Conservation (phyloP, 1,140 invertebrate genomes). For the Manduca sexta region DNA sequence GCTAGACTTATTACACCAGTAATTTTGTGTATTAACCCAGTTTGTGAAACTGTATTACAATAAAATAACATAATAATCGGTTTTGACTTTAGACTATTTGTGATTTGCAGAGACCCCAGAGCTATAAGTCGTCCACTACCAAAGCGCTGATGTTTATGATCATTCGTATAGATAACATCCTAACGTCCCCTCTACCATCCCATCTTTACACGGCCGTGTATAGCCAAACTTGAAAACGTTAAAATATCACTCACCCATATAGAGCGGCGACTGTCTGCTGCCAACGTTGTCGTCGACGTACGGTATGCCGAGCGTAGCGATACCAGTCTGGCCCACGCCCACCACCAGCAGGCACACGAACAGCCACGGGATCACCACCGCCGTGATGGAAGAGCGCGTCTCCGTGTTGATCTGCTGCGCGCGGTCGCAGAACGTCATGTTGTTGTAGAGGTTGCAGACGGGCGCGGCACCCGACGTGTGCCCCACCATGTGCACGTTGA, state of each 20-base stretch:
- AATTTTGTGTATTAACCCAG: too few species aligned
- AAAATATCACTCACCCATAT: constrained; percentile 83
- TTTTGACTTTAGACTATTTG: too few species aligned
- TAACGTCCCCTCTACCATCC: too few species aligned
- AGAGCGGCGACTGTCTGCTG: constrained; percentile 92
- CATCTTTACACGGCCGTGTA: too few species aligned
- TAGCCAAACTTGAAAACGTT: too few species aligned
- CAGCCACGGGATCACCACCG: constrained; percentile 87
- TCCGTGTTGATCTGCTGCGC: constrained; percentile 57
- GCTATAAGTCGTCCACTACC: too few species aligned
- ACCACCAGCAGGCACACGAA: constrained; percentile 90
- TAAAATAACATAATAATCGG: too few species aligned
- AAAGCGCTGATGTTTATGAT: too few species aligned
- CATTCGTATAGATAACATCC: too few species aligned
- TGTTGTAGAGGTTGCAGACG: constrained; percentile 31
- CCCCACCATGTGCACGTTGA: constrained; percentile 77
- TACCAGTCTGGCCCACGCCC: constrained; percentile 94
- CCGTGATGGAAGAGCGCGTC: constrained; percentile 83
- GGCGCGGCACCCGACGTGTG: constrained; percentile 67
- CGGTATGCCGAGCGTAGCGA: constrained; percentile 94
- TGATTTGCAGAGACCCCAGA: too few species aligned
- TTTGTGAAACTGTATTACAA: too few species aligned
- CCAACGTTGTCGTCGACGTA: constrained; percentile 96
- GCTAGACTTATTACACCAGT: too few species aligned
- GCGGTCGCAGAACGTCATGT: constrained; percentile 44